Evolutionary conservation across 1,140 invertebrate species (phyloP).

Genomic region (Lanistes nyassanus): DNA sequence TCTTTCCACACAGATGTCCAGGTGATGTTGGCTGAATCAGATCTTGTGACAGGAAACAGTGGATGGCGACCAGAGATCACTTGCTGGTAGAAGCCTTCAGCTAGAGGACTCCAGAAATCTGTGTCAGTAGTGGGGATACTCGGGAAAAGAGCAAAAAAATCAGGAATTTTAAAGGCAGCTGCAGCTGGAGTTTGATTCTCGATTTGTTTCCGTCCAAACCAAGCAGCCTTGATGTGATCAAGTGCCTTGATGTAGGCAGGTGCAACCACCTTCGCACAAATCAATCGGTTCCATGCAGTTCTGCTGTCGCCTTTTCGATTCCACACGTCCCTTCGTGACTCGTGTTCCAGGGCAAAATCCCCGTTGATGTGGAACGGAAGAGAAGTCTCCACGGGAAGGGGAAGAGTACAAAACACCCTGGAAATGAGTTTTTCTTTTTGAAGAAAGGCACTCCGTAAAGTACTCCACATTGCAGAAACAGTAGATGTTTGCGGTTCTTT

Average conservation of each 20-base stretch:
- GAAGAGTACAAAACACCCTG: conserved; percentile 54
- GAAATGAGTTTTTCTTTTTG: conserved; percentile 22
- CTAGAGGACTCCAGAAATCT: conserved; percentile 24
- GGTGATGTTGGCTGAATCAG: not conserved
- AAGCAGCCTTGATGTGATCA: conserved; percentile 7
- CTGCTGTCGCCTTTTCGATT: conserved; percentile 27
- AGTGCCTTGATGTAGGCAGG: conserved; percentile 38
- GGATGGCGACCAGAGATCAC: not conserved
- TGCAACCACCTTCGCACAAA: conserved; percentile 43
- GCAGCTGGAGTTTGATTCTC: not conserved
- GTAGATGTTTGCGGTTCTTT: too few species aligned
- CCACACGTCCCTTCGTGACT: conserved; percentile 55
- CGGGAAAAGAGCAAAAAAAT: conserved; percentile 13
- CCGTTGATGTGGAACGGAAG: conserved; percentile 61
- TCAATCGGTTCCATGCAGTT: conserved; percentile 48
- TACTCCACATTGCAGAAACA: too few species aligned
- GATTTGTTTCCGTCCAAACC: not conserved
- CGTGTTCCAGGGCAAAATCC: conserved; percentile 60
- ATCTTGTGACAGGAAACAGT: conserved; percentile 6
- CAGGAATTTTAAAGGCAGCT: not conserved
- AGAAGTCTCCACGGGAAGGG: conserved; percentile 52
- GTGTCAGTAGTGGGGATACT: conserved; percentile 19
- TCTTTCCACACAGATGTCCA: not conserved
- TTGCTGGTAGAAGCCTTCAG: not conserved
- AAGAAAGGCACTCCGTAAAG: not conserved